phyloP scores from a whole-genome alignment of 2,113 vertebrate species.

The Oryzias javanicus region DNA sequence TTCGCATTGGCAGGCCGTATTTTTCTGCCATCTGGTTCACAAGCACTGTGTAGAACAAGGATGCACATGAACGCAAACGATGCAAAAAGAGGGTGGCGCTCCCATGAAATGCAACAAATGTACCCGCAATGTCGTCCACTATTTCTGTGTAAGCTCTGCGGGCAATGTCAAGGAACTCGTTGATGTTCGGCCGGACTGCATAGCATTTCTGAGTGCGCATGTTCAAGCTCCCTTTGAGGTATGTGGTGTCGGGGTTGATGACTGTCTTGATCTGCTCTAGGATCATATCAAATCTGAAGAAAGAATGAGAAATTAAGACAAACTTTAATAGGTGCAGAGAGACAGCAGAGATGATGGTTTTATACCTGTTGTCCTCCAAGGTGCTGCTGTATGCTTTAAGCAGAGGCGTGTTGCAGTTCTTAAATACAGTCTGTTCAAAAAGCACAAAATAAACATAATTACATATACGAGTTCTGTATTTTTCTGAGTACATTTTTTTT shows the following conservation, averaged over 20 bases:
- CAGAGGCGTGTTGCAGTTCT: slow-evolving; percentile 84
- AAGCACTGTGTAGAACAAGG: slow-evolving; percentile 75
- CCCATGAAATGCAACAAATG: background rate
- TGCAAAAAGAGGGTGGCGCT: background rate
- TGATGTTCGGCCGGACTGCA: slow-evolving; percentile 91
- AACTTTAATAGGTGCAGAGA: background rate
- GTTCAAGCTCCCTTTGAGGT: slow-evolving; percentile 89
- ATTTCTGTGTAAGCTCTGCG: slow-evolving; percentile 94
- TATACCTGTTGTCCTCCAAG: slow-evolving; percentile 87
- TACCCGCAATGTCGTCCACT: slow-evolving; percentile 95
- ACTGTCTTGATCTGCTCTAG: slow-evolving; percentile 92
- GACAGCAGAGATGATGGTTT: background rate
- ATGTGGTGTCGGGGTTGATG: slow-evolving; percentile 89
- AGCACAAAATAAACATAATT: background rate
- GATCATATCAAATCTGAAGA: slow-evolving; percentile 85
- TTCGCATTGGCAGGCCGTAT: slow-evolving; percentile 86
- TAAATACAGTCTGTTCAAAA: slow-evolving; percentile 79
- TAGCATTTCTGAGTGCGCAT: slow-evolving; percentile 98
- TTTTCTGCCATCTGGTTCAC: slow-evolving; percentile 87
- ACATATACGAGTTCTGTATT: background rate
- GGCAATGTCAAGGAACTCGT: slow-evolving; percentile 93
- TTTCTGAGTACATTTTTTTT: background rate
- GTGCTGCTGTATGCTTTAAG: slow-evolving; percentile 87
- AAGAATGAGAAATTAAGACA: background rate
- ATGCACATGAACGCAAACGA: background rate